phyloP scores from a whole-genome alignment of 1,140 invertebrate genomes.

The Saccostrea echinata region DNA sequence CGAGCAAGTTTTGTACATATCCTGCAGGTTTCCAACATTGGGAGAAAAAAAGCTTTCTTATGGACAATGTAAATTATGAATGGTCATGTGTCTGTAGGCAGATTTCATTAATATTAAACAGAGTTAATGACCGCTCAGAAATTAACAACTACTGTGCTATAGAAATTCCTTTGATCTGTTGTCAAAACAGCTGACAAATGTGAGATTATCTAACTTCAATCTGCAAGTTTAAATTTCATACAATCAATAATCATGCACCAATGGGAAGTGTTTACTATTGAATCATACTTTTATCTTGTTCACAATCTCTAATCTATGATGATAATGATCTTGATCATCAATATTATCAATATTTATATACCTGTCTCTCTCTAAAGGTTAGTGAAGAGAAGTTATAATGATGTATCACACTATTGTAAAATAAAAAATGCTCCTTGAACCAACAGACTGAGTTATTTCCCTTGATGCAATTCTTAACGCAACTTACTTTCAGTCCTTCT shows the following conservation, averaged over 20 bases:
- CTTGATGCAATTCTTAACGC: background rate
- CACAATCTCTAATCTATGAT: background rate
- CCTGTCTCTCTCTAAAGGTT: too few relatives aligned
- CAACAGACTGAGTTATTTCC: background rate
- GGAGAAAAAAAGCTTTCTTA: slow-evolving; percentile 4
- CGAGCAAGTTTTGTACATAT: background rate
- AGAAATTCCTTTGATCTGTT: background rate
- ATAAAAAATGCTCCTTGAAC: background rate
- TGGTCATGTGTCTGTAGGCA: background rate
- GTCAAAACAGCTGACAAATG: background rate
- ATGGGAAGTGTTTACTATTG: slow-evolving; percentile 19
- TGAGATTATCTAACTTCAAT: background rate
- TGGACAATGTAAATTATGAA: background rate
- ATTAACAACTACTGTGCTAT: background rate
- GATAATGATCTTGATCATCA: background rate
- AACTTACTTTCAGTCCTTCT: background rate
- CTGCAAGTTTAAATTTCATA: background rate
- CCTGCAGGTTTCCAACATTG: background rate
- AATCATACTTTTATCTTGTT: background rate
- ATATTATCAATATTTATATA: background rate
- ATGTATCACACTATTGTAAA: background rate
- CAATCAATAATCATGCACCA: background rate
- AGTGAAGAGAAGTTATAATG: too few relatives aligned
- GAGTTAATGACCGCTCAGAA: slow-evolving; percentile 6
- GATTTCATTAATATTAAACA: background rate